Percentiles rank a stretch among this genome's conserved stretches.
These are phyloP conservation scores for Sylvicapra grimmia DNA, from an alignment of 2,113 vertebrate species.

Conservation along the genomic window DNA sequence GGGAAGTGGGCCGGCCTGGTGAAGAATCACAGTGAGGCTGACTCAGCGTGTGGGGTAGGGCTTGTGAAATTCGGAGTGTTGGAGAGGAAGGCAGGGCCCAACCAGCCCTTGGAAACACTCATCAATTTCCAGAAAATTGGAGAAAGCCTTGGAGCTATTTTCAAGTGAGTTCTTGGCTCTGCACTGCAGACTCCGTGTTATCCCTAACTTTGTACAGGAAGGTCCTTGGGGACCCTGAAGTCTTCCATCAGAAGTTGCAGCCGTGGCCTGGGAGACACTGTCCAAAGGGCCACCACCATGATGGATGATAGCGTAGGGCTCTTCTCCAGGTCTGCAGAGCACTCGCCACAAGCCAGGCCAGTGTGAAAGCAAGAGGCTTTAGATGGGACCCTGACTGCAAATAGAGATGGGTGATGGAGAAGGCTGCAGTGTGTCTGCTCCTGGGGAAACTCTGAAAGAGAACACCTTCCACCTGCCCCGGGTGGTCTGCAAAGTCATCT, in stretches of 20 bases:
- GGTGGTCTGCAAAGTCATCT: not conserved
- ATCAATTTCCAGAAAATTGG: constrained; percentile 68
- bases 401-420: not conserved
- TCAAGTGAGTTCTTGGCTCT: constrained; percentile 42
- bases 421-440: not conserved
- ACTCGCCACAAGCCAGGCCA: not conserved
- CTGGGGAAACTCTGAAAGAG: not conserved
- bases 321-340: not conserved
- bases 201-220: constrained; percentile 1
- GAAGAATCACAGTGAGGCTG: not conserved
- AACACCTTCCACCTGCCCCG: not conserved
- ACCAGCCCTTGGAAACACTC: constrained; percentile 37
- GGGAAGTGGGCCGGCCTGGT: not conserved
- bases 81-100: not conserved
- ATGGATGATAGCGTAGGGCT: not conserved
- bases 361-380: not conserved
- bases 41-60: rapidly evolving
- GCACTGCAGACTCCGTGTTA: not conserved
- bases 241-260: not conserved
- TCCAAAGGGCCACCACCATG: not conserved
- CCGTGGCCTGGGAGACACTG: not conserved
- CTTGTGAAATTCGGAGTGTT: not conserved
- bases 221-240: not conserved
- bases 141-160: constrained; percentile 46
- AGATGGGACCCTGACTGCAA: not conserved